A percentile compares a stretch with the other conserved stretches of the same genome.
Conservation (phyloP, 2,113 vertebrate genomes). For the Semnornis frantzii region DNA sequence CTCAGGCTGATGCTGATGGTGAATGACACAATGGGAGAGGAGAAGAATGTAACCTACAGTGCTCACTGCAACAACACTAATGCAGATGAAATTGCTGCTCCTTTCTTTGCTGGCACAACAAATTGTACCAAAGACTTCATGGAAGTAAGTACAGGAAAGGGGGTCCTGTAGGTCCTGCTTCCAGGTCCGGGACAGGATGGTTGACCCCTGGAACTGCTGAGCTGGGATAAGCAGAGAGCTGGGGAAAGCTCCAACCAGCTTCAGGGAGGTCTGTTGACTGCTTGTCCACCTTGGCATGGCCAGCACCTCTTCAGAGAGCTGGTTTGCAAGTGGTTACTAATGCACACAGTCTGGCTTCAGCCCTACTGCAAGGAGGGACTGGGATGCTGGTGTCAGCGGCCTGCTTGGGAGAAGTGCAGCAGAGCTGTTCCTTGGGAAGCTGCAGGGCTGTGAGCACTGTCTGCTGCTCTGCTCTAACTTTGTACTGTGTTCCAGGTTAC, state of each 20-base stretch:
- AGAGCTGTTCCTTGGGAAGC: background rate
- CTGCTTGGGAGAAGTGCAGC: background rate
- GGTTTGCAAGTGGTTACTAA: background rate
- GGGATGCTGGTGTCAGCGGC: background rate
- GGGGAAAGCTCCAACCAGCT: background rate
- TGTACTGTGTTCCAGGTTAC: conserved; percentile 62
- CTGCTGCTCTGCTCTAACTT: background rate
- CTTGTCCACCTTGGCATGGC: background rate
- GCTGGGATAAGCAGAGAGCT: background rate
- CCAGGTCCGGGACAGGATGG: background rate
- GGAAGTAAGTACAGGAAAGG: conserved; percentile 67
- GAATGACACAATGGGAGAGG: background rate
- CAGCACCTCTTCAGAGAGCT: background rate
- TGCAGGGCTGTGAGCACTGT: background rate
- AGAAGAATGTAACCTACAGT: background rate
- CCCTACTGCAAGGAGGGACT: accelerated
- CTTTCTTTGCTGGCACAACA: background rate
- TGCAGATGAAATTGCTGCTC: background rate
- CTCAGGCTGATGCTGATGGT: conserved; percentile 52
- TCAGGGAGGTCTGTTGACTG: conserved; percentile 6
- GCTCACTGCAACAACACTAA: conserved; percentile 20
- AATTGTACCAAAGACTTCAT: conserved; percentile 71
- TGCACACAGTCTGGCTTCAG: background rate
- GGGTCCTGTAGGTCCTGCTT: accelerated
- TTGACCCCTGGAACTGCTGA: background rate